These are phyloP conservation scores for Hafferia zeledoni DNA, from an alignment of 2,797 vertebrate genomes.

Conservation along the genomic window DNA sequence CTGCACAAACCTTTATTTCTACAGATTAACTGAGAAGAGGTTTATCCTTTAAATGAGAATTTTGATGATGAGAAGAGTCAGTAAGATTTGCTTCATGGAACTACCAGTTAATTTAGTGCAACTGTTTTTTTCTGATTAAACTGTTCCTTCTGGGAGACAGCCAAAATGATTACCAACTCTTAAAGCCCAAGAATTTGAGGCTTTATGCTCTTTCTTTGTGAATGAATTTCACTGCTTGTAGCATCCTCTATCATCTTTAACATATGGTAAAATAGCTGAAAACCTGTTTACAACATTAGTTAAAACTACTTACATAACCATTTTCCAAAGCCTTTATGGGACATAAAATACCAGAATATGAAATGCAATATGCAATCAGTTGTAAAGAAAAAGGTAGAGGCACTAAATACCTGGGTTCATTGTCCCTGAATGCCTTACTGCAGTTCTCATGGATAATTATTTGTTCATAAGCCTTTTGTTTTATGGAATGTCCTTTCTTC, in stretches of 20 bases:
- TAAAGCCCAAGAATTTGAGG: constrained; percentile 9
- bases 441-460: neutral
- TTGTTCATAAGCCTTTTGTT: neutral
- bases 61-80: neutral
- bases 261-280: neutral
- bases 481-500: neutral
- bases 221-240: constrained; percentile 23
- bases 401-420: neutral
- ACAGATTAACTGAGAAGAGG: neutral
- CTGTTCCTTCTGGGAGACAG: constrained; percentile 10
- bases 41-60: neutral
- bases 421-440: neutral
- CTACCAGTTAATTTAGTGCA: neutral
- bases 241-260: constrained; percentile 37
- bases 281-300: neutral
- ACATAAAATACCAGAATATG: neutral
- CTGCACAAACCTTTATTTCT: neutral
- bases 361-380: neutral
- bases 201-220: constrained; percentile 9
- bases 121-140: constrained; percentile 37
- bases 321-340: neutral
- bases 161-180: constrained; percentile 15
- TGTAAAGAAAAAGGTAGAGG: neutral
- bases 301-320: neutral
- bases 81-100: neutral